Base-by-base conservation (phyloP, 2,113 vertebrate species). In the Campylorhamphus procurvoides region DNA sequence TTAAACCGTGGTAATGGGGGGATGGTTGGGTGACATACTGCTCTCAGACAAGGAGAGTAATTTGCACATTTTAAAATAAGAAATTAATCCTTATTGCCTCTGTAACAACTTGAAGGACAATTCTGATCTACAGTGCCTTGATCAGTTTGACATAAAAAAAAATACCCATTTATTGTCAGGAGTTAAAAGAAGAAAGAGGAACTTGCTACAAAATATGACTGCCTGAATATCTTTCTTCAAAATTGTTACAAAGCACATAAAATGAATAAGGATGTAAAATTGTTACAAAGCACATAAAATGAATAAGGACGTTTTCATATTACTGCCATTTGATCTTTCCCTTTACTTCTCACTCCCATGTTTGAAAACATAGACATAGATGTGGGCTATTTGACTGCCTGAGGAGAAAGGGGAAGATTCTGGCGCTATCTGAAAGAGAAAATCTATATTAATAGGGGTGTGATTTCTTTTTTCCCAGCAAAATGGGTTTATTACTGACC, bases 51-150 rank as follows among this genome's bases (percentile, higher is more conserved):
- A 40, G 25, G 79, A 96, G 69, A 96, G 55, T 71, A 96, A 97
- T 97, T 97, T 97, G 94, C 78, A 95, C 79, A 85, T 97, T 97
- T 98, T 96, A 96, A 97, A 97, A 69, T 69, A 95, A 97, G 83
- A 96, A 97, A 97, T 96, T 95, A 97, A 97, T 97, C 77, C 64
- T 97, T 90, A 96, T 90, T 18, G 17, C 60, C 22, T 68, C 77
- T 68, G 24, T 52, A 81, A 63, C 84, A 91, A 92, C 81, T 93
- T 66, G 62, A 96, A 92, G 89, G 89, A 95, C 8, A 4, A 94
- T 63, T 63, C 82, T 95, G 89, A 94, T 88, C 72, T 90, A 74
- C 42, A 28, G 80, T 76, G 77, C 84, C 95, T 96, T 97, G 84
- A 97, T 95, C 82, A 94, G 66, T 49, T 88, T 94, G 89, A 90